Base-by-base conservation (phyloP, 2,888 invertebrate species). In the Napeogenes sylphis region DNA sequence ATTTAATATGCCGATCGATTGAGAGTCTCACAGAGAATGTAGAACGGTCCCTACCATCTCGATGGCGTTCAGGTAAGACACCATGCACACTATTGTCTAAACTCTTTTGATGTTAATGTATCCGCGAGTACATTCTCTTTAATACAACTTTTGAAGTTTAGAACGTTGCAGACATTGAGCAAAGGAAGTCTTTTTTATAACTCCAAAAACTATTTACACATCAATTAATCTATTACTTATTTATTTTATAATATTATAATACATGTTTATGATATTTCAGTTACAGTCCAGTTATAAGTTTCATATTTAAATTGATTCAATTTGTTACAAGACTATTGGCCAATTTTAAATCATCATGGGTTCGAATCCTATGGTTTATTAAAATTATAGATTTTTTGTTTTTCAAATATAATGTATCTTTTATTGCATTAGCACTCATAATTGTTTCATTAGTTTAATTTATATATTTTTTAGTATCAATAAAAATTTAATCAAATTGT, bases 1-100 rank as follows among this genome's bases (percentile, higher is more conserved):
- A 92, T 91, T 92, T 92, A 92, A 91, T 81, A 91, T 91, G 91
- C 91, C 91, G 90, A 90, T 91, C 90, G 89, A 90, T 81, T 84
- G 90, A 90, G 90, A 89, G 83, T 90, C 88, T 88, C 90, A 91
- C 87, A 90, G 89, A 89, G 87, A 87, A 89, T 91, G 89, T 91
- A 90, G 90, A 90, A 87, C 85, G 87, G 88, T 90, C 86, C 84
- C 87, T 88, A 86, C 83, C 90, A 86, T 85, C 90, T 85, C 85
- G 83, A 82, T 87, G 84, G 78, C 81, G 80, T 80, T 72, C 87
- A 91, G 91, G 91, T 91, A 91, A 91, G 91, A 90, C 80, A 82
- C 64, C 54, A 61, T 45, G 53, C 63, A 67, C 66, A 59, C 63
- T 66, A 59, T 55, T 51, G 54, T 63, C 45, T 63, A 65, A 58